phyloP scores from a whole-genome alignment of 2,888 invertebrate genomes.

The Nomada hirtipes region DNA sequence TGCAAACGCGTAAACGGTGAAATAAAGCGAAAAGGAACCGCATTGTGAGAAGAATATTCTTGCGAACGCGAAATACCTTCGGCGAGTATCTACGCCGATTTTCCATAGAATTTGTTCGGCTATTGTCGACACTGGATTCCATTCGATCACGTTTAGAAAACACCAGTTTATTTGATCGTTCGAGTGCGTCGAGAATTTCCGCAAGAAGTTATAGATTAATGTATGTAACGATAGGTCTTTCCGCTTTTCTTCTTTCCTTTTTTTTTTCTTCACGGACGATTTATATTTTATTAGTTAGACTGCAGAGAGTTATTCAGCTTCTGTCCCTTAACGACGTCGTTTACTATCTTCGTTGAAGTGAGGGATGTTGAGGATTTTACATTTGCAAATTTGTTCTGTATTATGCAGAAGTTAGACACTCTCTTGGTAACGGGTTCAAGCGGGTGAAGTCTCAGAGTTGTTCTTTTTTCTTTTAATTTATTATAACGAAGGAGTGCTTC shows the following conservation, averaged over 20 bases:
- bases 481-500: no score
- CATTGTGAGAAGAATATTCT: background rate
- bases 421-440: background rate
- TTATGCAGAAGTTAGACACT: no score
- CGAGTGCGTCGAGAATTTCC: background rate
- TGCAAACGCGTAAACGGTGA: constrained; percentile 4
- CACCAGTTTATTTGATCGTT: background rate
- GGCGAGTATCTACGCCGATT: constrained; percentile 4
- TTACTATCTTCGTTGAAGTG: no score
- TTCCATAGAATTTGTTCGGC: background rate
- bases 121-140: background rate
- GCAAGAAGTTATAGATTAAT: background rate
- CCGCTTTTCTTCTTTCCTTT: background rate
- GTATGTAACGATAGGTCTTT: background rate
- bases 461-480: background rate
- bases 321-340: background rate
- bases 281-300: background rate
- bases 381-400: background rate
- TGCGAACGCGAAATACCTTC: background rate
- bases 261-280: no score
- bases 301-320: background rate
- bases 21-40: no score
- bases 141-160: background rate
- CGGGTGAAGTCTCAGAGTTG: background rate
- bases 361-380: background rate